A percentile compares a stretch with the other conserved stretches of the same genome.
phyloP scores from a whole-genome alignment of 2,113 vertebrate genomes.

The Ammodytes marinus region DNA sequence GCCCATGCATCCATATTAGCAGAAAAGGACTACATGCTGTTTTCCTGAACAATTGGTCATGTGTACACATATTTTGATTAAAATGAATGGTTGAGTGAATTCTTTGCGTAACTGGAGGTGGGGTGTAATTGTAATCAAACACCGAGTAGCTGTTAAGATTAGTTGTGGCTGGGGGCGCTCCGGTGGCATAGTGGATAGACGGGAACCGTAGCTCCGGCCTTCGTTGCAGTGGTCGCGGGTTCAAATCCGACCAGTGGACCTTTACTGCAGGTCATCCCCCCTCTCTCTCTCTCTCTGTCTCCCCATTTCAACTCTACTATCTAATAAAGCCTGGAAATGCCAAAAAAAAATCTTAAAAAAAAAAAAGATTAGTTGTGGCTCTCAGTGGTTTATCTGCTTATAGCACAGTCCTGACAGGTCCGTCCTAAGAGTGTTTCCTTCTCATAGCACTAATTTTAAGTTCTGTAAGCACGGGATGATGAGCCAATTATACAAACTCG shows the following conservation, averaged over 20 bases:
- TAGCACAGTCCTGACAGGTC: slow-evolving; percentile 28
- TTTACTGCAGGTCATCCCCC: no score
- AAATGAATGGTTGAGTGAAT: slow-evolving; percentile 49
- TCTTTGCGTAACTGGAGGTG: slow-evolving; percentile 13
- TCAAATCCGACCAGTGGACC: no score
- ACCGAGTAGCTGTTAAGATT: slow-evolving; percentile 26
- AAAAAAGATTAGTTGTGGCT: slow-evolving; percentile 33
- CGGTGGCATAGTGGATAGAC: no score
- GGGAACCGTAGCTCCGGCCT: no score
- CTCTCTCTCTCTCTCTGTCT: no score
- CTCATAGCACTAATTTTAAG: neutral
- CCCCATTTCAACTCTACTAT: no score
- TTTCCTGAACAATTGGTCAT: slow-evolving; percentile 7
- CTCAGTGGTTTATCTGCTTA: slow-evolving; percentile 41
- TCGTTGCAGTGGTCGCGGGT: no score
- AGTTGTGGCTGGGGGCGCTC: slow-evolving; percentile 20
- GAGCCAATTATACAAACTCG: slow-evolving; percentile 16
- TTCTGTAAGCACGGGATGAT: slow-evolving; percentile 6
- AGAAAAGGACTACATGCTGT: slow-evolving; percentile 22
- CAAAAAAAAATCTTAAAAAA: no score
- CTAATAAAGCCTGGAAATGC: no score
- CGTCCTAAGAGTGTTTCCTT: slow-evolving; percentile 28
- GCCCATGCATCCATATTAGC: slow-evolving; percentile 6
- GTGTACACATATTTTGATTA: slow-evolving; percentile 42
- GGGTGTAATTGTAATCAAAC: slow-evolving; percentile 35